Conservation (phyloP, 35 echinoderm and acorn worm species). For the Chiridota heheva region DNA sequence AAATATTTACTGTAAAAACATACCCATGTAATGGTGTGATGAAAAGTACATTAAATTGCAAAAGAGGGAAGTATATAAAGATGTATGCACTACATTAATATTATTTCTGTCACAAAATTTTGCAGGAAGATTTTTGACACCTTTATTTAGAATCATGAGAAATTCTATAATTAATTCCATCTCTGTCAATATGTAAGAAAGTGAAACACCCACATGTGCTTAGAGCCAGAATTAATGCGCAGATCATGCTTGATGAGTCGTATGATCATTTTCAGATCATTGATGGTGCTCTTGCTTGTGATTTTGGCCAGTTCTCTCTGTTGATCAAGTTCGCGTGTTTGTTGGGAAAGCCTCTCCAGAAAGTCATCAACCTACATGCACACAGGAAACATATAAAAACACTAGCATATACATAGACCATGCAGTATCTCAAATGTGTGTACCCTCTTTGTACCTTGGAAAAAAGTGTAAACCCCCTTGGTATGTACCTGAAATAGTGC, state of each 20-base stretch:
- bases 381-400: neutral
- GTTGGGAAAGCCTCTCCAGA: conserved; percentile 56
- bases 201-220: conserved; percentile 97
- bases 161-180: too few relatives aligned
- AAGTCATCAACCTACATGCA: conserved; percentile 69
- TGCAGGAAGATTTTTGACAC: too few relatives aligned
- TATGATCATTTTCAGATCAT: conserved; percentile 94
- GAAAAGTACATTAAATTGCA: too few relatives aligned
- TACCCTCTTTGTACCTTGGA: neutral
- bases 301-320: conserved; percentile 82
- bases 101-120: too few relatives aligned
- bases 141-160: too few relatives aligned
- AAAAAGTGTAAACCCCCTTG: neutral
- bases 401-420: neutral
- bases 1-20: too few relatives aligned
- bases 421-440: neutral
- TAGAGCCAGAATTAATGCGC: conserved; percentile 93
- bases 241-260: conserved; percentile 93
- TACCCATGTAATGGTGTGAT: too few relatives aligned
- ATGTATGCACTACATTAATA: too few relatives aligned
- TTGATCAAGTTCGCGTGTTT: conserved; percentile 74
- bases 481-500: too few relatives aligned
- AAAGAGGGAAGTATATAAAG: too few relatives aligned
- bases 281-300: conserved; percentile 68
- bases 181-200: too few relatives aligned